Evolutionary conservation across 2,797 vertebrate species (phyloP).

Genomic region (Myiotriccus ornatus): DNA sequence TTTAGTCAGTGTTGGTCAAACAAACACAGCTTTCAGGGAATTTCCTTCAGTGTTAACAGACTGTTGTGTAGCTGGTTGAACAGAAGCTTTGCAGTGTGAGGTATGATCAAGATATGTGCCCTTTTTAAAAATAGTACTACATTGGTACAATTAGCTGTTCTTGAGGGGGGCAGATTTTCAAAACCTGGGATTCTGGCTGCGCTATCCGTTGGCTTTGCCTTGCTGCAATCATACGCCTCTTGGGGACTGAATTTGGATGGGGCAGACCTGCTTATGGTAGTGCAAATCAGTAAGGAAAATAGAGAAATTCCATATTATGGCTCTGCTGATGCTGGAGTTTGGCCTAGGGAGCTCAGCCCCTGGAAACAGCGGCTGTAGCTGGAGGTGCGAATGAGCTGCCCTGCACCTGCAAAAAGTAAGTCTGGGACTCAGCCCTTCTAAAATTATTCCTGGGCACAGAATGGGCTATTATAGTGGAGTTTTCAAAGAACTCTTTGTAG

Average conservation of each 20-base stretch:
- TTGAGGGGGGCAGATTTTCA: neutral
- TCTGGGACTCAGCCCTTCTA: constrained; percentile 34
- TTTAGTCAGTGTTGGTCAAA: constrained; percentile 67
- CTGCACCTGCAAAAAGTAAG: constrained; percentile 41
- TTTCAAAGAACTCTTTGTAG: constrained; percentile 67
- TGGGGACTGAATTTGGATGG: neutral
- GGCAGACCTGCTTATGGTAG: neutral
- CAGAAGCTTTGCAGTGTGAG: constrained; percentile 42
- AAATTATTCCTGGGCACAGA: constrained; percentile 59
- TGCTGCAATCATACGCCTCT: neutral
- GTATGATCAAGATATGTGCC: constrained; percentile 22
- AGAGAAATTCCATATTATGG: neutral
- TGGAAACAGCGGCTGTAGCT: neutral
- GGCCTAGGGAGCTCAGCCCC: neutral
- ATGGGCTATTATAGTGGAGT: constrained; percentile 43
- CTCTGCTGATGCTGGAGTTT: neutral
- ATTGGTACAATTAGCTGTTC: neutral
- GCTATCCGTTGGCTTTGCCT: rapidly evolving
- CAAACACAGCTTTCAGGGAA: constrained; percentile 59
- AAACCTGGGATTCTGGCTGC: neutral
- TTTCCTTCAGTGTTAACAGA: constrained; percentile 53
- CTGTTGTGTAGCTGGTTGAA: constrained; percentile 17
- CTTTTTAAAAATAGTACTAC: neutral
- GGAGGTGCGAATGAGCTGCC: neutral
- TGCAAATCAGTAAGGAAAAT: neutral